Conservation (phyloP, 2,797 vertebrate species). For the Sternotherus odoratus region DNA sequence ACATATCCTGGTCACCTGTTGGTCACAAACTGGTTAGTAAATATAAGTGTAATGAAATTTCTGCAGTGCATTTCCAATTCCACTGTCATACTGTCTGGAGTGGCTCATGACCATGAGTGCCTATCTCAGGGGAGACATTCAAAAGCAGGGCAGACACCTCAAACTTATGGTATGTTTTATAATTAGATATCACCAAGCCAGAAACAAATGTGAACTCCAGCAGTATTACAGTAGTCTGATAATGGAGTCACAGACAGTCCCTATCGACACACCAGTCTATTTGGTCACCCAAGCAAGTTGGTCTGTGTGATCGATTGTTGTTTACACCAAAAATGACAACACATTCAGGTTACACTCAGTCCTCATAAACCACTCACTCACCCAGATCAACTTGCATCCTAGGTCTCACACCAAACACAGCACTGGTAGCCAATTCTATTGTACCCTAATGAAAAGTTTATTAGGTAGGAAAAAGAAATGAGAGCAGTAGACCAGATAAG, state of each 20-base stretch:
- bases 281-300: neutral
- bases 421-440: neutral
- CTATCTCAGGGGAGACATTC: fast-evolving
- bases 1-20: constrained; percentile 82
- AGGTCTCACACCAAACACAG: neutral
- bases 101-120: neutral
- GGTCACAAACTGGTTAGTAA: constrained; percentile 86
- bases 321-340: neutral
- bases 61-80: neutral
- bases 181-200: neutral
- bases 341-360: neutral
- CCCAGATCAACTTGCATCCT: neutral
- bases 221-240: too few species aligned
- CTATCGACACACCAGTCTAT: neutral
- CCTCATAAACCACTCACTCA: neutral
- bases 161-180: neutral
- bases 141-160: neutral
- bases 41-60: neutral
- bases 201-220: neutral
- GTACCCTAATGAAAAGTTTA: neutral
- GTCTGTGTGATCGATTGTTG: neutral
- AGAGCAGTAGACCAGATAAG: neutral
- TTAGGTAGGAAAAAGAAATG: neutral
- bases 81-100: neutral
- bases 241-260: neutral